Percentiles rank a stretch among this genome's conserved stretches.
phyloP scores from a whole-genome alignment of 2,888 invertebrate species.

The Eumacrocentrus americanus region DNA sequence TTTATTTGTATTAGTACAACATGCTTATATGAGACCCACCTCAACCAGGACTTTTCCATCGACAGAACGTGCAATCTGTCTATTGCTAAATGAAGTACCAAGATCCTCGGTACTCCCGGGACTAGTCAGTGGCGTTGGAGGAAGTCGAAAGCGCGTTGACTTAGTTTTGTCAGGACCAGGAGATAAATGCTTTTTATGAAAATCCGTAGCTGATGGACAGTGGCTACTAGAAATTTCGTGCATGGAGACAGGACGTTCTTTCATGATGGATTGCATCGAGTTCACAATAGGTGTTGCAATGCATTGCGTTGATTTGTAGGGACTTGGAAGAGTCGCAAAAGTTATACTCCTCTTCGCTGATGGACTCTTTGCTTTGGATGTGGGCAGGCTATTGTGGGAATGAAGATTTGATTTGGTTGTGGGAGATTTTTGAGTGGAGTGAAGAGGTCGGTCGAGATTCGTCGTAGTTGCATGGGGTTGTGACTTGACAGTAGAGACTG shows the following conservation, averaged over 20 bases:
- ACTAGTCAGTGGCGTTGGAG: slow-evolving; percentile 56
- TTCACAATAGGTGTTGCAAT: slow-evolving; percentile 31
- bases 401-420: no score
- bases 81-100: slow-evolving; percentile 46
- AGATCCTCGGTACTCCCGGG: slow-evolving; percentile 46
- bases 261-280: slow-evolving; percentile 32
- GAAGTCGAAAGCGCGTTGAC: slow-evolving; percentile 50
- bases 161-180: slow-evolving; percentile 30
- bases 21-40: slow-evolving; percentile 57
- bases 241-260: slow-evolving; percentile 35
- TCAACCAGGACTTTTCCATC: slow-evolving; percentile 53
- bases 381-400: no score
- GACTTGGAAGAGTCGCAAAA: slow-evolving; percentile 48
- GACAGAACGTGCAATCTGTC: slow-evolving; percentile 61
- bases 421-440: slow-evolving; percentile 48
- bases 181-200: slow-evolving; percentile 33
- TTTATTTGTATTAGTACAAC: slow-evolving; percentile 36
- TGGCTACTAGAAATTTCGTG: slow-evolving; percentile 41
- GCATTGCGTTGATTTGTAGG: slow-evolving; percentile 34
- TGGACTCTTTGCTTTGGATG: slow-evolving; percentile 37
- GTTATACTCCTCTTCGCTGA: slow-evolving; percentile 53
- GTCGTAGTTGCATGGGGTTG: slow-evolving; percentile 38
- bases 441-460: slow-evolving; percentile 42
- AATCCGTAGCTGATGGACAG: slow-evolving; percentile 32
- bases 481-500: slow-evolving; percentile 29